phyloP scores from a whole-genome alignment of 2,888 invertebrate species.

The Ischnura elegans region DNA sequence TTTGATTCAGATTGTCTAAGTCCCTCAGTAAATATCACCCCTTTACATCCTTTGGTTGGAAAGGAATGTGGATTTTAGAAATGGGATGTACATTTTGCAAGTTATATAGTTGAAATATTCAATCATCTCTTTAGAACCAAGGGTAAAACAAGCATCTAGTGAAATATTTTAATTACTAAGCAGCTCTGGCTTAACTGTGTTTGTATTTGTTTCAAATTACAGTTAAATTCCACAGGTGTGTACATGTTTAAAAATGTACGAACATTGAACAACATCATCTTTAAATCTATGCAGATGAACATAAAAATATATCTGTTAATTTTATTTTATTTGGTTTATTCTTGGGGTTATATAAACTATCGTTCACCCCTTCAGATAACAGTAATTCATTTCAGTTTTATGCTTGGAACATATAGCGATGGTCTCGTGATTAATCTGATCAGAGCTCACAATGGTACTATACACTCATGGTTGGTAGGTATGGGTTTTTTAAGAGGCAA shows the following conservation, averaged over 20 bases:
- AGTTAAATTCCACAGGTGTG: not conserved
- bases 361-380: not conserved
- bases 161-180: not conserved
- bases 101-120: not conserved
- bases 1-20: not conserved
- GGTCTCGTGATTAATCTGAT: not conserved
- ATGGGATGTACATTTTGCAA: not conserved
- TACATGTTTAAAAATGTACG: not conserved
- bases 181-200: not conserved
- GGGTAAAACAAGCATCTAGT: not conserved
- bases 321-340: not conserved
- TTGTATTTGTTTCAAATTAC: not conserved
- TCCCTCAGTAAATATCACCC: not conserved
- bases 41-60: not conserved
- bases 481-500: not conserved
- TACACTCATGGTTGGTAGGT: not conserved
- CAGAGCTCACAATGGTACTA: not conserved
- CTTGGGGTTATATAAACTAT: not conserved
- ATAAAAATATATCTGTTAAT: constrained; percentile 5
- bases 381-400: not conserved
- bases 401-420: not conserved
- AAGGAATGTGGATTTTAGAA: not conserved
- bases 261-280: not conserved
- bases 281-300: constrained; percentile 1
- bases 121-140: not conserved